Evolutionary conservation across 2,888 invertebrate genomes (phyloP), one percentile per base, ranked within the genome.

Genomic region (Drosophila fungiperda): DNA sequence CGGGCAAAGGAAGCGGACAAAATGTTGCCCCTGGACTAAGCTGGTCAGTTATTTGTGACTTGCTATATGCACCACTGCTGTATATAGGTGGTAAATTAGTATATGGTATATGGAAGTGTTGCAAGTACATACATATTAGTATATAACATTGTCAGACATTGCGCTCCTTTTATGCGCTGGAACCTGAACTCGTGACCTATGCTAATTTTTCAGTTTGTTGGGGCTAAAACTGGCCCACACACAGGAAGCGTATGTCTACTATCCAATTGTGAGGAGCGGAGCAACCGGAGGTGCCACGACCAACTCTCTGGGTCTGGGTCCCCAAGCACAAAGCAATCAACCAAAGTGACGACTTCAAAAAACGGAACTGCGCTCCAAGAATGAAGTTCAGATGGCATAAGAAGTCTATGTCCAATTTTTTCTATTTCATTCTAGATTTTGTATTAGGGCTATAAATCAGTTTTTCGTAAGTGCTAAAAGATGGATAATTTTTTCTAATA

Each of bases 171-270:
- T 73, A 62, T 69, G 64, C 69, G 59, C 66, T 78, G 75, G 83
- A 89, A 83, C 81, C 83, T 87, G 90, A 92, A 91, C 91, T 91
- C 91, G 83, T 90, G 91, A 91, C 89, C 91, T 91, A 92, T 91
- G 91, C 88, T 87, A 91, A 91, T 91, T 89, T 83, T 55, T 72
- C 59, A 48, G 75, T 66, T 73, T 64, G 55, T 50, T 65, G 67
- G 54, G 63, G 73, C 82, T 64, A 61, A 78, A 84, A 86, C 73
- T 82, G 89, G 84, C 82, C 78, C 87, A 79, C 84, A 69, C 74
- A 78, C 86, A 77, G 87, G 87, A 87, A 87, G 90, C 65, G 63
- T 69, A 60, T 70, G 80, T 78, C 78, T 79, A 50, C 45, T 57
- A 17, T 61, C 20, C 58, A 11, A 42, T 53, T 54, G 35, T 42